Percentiles rank a stretch among this genome's conserved stretches.
Evolutionary conservation across 2,888 invertebrate genomes (phyloP).

Genomic region (Synanthedon formicaeformis): DNA sequence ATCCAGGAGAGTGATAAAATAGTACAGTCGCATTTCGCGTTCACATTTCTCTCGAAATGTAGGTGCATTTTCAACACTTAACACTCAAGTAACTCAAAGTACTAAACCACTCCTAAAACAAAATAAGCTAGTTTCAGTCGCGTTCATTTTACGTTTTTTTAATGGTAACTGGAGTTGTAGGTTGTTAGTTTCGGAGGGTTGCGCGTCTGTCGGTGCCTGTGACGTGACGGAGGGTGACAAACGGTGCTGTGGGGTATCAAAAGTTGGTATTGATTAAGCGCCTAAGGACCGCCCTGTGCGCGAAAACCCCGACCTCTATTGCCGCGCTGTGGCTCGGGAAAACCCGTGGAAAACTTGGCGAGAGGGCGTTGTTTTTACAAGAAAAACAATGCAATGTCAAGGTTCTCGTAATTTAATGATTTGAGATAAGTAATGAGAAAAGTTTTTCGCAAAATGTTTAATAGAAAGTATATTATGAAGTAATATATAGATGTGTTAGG

Average conservation of each 20-base stretch:
- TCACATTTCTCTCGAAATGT: conserved; percentile 93
- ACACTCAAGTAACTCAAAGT: conserved; percentile 9
- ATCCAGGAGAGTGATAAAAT: conserved; percentile 97
- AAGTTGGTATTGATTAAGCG: conserved; percentile 60
- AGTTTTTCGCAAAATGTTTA: no score
- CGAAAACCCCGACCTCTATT: conserved; percentile 14
- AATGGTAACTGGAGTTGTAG: conserved; percentile 5
- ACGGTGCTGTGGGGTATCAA: conserved; percentile 12
- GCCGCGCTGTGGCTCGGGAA: conserved; percentile 38
- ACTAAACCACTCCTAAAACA: conserved; percentile 13
- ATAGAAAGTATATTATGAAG: no score
- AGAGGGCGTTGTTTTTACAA: conserved; percentile 38
- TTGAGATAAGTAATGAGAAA: no score
- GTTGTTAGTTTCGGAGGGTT: conserved; percentile 1
- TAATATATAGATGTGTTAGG: no score
- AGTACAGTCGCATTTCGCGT: conserved; percentile 95
- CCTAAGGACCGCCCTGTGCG: conserved; percentile 5
- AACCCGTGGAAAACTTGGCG: conserved; percentile 32
- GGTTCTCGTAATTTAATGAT: not conserved
- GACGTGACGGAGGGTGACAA: conserved; percentile 54
- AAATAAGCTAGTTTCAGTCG: not conserved
- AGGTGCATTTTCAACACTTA: conserved; percentile 82
- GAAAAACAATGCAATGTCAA: not conserved
- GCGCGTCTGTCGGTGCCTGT: conserved; percentile 11
- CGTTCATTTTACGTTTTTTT: conserved; percentile 25